Conservation (phyloP, 2,113 vertebrate species). For the Symphodus melops region DNA sequence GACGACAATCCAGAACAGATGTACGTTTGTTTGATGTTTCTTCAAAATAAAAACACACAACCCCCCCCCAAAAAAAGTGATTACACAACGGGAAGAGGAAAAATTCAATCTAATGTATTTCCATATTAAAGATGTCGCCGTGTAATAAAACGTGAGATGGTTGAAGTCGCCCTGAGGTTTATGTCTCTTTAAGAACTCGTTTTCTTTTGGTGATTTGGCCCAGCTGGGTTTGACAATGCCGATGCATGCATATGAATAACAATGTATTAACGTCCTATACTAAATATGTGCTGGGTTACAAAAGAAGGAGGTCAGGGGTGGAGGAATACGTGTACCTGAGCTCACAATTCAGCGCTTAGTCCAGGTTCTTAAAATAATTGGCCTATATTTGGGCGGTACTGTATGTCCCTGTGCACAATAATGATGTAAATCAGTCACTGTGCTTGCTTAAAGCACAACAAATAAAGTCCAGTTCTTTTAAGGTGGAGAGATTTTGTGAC, state of each 20-base stretch:
- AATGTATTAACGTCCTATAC: constrained; percentile 8
- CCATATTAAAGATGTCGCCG: constrained; percentile 18
- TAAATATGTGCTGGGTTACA: constrained; percentile 28
- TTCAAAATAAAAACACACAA: constrained; percentile 37
- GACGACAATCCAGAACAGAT: constrained; percentile 64
- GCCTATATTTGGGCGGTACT: constrained; percentile 71
- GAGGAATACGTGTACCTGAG: constrained; percentile 54
- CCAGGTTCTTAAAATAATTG: constrained; percentile 77
- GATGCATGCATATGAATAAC: constrained; percentile 27
- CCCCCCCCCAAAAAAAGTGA: constrained; percentile 25
- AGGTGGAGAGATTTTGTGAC: constrained; percentile 43
- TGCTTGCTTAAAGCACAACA: constrained; percentile 37
- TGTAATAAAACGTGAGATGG: constrained; percentile 1
- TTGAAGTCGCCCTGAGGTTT: constrained; percentile 17
- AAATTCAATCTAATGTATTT: constrained; percentile 20
- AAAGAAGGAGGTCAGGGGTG: constrained; percentile 60
- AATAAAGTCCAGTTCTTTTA: constrained; percentile 28
- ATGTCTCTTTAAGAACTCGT: constrained; percentile 27
- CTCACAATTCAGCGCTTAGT: constrained; percentile 64
- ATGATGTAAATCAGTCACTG: constrained; percentile 72
- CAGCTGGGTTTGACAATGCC: constrained; percentile 48
- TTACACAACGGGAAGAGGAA: constrained; percentile 24
- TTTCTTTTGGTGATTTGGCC: constrained; percentile 33
- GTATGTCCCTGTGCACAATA: constrained; percentile 65
- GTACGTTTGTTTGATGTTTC: constrained; percentile 52